These are phyloP conservation scores for Macropus fuliginosus DNA, from an alignment of 2,797 vertebrate species.

Conservation along the genomic window DNA sequence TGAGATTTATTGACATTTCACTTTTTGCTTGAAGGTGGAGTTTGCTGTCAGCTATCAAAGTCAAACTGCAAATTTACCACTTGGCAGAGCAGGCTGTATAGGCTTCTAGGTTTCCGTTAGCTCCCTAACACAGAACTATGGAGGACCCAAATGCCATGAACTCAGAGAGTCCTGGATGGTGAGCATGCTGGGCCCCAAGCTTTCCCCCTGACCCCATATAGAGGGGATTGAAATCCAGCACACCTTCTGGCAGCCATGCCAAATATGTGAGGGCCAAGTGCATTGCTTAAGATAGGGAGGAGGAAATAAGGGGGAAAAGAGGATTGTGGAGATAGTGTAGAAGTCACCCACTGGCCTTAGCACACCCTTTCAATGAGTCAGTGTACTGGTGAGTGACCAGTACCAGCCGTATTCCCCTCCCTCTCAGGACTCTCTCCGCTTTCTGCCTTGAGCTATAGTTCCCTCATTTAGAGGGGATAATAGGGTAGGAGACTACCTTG, in stretches of 20 bases:
- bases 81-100: slow-evolving; percentile 38
- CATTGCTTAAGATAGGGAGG: background rate
- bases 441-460: background rate
- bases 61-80: slow-evolving; percentile 58
- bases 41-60: slow-evolving; percentile 41
- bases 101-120: slow-evolving; percentile 38
- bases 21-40: slow-evolving; percentile 51
- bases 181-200: background rate
- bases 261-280: background rate
- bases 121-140: background rate
- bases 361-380: background rate
- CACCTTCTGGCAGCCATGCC: background rate
- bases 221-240: background rate
- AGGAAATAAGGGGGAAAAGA: background rate
- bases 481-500: background rate
- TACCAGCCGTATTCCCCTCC: background rate
- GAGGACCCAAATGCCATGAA: slow-evolving; percentile 46
- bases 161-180: background rate
- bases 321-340: background rate
- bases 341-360: background rate
- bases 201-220: background rate
- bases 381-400: background rate
- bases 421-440: background rate
- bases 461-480: background rate
- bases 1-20: slow-evolving; percentile 65